Evolutionary conservation across 2,113 vertebrate genomes (phyloP).

Genomic region (Erythrolamprus reginae): DNA sequence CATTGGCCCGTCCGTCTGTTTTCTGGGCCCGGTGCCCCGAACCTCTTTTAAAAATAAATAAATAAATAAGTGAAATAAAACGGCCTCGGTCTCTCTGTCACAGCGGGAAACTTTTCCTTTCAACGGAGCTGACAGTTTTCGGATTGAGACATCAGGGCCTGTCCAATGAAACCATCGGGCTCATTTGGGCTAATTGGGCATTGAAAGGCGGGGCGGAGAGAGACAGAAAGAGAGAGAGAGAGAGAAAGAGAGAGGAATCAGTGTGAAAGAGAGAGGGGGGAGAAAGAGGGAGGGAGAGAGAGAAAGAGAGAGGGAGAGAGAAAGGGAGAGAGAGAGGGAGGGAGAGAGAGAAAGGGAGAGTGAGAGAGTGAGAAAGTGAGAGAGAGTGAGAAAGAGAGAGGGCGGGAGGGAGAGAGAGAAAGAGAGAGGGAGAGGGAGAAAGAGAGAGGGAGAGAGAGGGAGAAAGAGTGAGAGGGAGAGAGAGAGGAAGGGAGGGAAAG

Average conservation of each 20-base stretch:
- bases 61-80: conserved; percentile 40
- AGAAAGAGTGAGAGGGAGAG: conserved; percentile 4
- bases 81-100: conserved; percentile 66
- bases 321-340: no score
- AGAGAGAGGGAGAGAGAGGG: no score
- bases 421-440: conserved; percentile 47
- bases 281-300: conserved; percentile 5
- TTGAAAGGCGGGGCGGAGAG: conserved; percentile 85
- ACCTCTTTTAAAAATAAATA: conserved; percentile 58
- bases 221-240: conserved; percentile 61
- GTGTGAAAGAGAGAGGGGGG: conserved; percentile 13
- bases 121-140: conserved; percentile 84
- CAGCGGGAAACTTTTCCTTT: conserved; percentile 84
- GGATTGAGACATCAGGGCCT: conserved; percentile 95
- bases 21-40: conserved; percentile 83
- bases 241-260: conserved; percentile 39
- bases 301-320: no score
- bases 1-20: conserved; percentile 87
- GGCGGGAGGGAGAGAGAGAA: conserved; percentile 77
- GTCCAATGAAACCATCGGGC: conserved; percentile 90
- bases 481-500: no score
- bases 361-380: no score
- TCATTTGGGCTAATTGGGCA: conserved; percentile 86
- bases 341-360: conserved; percentile 26
- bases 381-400: no score